Conservation (phyloP, 1,140 invertebrate genomes). For the Ditylenchus dipsaci region DNA sequence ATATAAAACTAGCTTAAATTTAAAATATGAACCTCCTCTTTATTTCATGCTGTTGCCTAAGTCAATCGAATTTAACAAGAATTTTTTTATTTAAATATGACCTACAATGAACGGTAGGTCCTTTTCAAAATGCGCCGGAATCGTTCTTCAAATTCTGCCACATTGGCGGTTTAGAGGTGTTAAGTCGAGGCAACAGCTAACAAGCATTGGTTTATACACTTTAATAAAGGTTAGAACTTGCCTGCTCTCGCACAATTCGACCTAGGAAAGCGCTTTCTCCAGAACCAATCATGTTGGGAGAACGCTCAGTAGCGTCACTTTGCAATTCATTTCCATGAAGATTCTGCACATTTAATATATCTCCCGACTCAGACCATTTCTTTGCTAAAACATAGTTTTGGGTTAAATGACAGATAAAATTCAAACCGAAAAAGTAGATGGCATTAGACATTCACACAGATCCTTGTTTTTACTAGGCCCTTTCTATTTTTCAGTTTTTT, state of each 20-base stretch:
- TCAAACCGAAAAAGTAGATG: conserved; percentile 4
- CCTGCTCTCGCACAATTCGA: conserved; percentile 46
- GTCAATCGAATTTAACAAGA: neutral
- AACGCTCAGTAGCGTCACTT: neutral
- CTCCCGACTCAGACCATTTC: neutral
- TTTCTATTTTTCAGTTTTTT: conserved; percentile 50
- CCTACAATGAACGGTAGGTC: conserved; percentile 39
- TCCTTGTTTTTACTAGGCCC: conserved; percentile 18
- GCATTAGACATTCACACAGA: conserved; percentile 46
- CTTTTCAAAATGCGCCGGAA: conserved; percentile 52
- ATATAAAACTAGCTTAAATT: too few relatives aligned
- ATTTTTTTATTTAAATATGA: neutral
- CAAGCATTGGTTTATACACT: neutral
- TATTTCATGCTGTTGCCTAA: conserved; percentile 63
- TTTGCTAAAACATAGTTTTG: too few relatives aligned
- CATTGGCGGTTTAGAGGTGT: conserved; percentile 29
- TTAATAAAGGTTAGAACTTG: conserved; percentile 4
- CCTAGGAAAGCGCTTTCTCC: neutral
- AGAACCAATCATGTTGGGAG: neutral
- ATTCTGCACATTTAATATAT: neutral
- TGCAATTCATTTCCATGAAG: neutral
- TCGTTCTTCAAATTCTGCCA: conserved; percentile 50
- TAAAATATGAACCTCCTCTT: conserved; percentile 58
- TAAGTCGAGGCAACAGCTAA: conserved; percentile 46
- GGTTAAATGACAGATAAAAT: too few relatives aligned